Conservation (phyloP, 1,140 invertebrate species). For the Portunus trituberculatus region DNA sequence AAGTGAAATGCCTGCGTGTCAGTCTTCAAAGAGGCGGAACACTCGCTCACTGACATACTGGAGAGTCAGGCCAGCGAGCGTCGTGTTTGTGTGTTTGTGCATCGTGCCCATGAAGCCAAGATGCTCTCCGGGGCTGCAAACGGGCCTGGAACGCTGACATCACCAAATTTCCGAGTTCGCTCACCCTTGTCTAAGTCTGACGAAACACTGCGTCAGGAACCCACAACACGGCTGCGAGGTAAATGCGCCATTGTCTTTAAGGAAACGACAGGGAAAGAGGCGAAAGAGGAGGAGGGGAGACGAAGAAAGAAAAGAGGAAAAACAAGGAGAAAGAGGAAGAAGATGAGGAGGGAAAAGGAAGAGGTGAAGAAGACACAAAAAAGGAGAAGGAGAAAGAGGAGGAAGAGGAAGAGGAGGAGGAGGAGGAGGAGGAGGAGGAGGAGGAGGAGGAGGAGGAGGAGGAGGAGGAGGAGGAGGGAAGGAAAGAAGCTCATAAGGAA, state of each 20-base stretch:
- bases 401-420: background rate
- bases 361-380: background rate
- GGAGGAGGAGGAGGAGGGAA: background rate
- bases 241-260: background rate
- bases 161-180: background rate
- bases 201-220: background rate
- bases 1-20: background rate
- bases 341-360: background rate
- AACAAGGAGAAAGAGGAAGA: too few species aligned
- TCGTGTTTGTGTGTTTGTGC: background rate
- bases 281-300: background rate
- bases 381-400: background rate
- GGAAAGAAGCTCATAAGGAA: background rate
- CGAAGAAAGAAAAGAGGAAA: background rate
- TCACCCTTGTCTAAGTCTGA: background rate
- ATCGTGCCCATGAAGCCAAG: background rate
- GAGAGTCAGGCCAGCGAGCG: background rate
- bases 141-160: background rate
- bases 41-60: background rate
- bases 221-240: background rate
- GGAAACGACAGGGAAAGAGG: background rate
- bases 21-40: background rate
- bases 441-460: background rate
- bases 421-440: background rate
- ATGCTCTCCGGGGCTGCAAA: background rate